These are phyloP conservation scores for Montipora capitata DNA, from an alignment of 92 coral and sea anemone genomes.

Conservation along the genomic window DNA sequence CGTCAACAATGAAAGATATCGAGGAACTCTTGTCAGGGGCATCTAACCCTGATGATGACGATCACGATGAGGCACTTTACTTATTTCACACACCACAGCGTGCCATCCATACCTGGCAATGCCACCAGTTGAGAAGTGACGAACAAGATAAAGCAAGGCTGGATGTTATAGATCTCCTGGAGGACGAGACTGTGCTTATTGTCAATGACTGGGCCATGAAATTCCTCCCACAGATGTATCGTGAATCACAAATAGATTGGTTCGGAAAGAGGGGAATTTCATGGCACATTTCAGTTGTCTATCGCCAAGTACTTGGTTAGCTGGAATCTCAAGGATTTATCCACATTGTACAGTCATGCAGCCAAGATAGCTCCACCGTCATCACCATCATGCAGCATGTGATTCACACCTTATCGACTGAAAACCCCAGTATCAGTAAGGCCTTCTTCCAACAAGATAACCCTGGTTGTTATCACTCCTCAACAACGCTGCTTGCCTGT, in stretches of 20 bases:
- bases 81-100: conserved; percentile 23
- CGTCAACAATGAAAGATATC: not conserved
- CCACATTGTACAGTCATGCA: conserved; percentile 6
- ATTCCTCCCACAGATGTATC: conserved; percentile 56
- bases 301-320: conserved; percentile 24
- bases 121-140: conserved; percentile 35
- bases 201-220: conserved; percentile 73
- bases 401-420: conserved; percentile 13
- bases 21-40: not conserved
- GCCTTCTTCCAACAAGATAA: conserved; percentile 58
- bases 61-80: conserved; percentile 56
- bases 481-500: conserved; percentile 34
- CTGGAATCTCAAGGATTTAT: conserved; percentile 38
- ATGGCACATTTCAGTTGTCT: conserved; percentile 64
- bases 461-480: conserved; percentile 65
- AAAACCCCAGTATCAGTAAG: conserved; percentile 19
- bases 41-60: conserved; percentile 34
- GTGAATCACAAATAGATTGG: conserved; percentile 61
- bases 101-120: conserved; percentile 61
- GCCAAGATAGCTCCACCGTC: conserved; percentile 18
- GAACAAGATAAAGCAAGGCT: conserved; percentile 56
- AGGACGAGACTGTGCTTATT: conserved; percentile 22
- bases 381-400: conserved; percentile 56
- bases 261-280: conserved; percentile 57
- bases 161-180: conserved; percentile 20